phyloP scores from a whole-genome alignment of 2,797 vertebrate species.

The Cyprinodon diabolis region DNA sequence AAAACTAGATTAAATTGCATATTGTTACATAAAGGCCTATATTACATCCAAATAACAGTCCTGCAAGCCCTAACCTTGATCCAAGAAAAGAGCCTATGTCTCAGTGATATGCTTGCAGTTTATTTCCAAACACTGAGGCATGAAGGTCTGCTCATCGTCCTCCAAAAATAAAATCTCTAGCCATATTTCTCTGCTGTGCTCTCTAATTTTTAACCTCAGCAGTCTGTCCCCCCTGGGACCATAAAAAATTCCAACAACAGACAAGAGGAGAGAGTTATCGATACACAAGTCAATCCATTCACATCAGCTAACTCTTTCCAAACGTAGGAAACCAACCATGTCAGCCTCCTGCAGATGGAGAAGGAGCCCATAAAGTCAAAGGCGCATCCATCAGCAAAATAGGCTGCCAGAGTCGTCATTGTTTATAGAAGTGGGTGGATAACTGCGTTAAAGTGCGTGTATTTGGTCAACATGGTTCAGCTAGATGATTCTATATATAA shows the following conservation, averaged over 20 bases:
- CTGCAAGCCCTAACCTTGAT: neutral
- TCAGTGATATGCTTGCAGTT: slow-evolving; percentile 21
- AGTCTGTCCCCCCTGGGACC: slow-evolving; percentile 22
- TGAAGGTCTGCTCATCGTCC: slow-evolving; percentile 15
- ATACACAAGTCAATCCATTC: slow-evolving; percentile 67
- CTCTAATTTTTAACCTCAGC: slow-evolving; percentile 47
- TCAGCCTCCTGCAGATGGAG: slow-evolving; percentile 67
- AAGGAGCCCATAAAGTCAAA: slow-evolving; percentile 74
- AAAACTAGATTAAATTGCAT: neutral
- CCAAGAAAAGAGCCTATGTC: neutral
- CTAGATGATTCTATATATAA: slow-evolving; percentile 34
- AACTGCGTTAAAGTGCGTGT: slow-evolving; percentile 20
- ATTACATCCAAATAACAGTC: neutral
- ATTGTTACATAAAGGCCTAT: neutral
- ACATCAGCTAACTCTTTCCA: slow-evolving; percentile 51
- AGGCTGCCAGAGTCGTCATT: slow-evolving; percentile 60
- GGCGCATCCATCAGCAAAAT: slow-evolving; percentile 73
- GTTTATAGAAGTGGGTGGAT: slow-evolving; percentile 57
- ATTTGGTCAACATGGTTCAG: slow-evolving; percentile 17
- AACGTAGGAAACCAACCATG: slow-evolving; percentile 69
- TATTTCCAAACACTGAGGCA: slow-evolving; percentile 11
- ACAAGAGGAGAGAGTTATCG: slow-evolving; percentile 67
- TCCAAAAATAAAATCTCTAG: slow-evolving; percentile 25
- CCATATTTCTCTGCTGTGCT: slow-evolving; percentile 20
- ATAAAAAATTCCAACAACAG: slow-evolving; percentile 55